Conservation (phyloP, 2,113 vertebrate genomes). For the Archilochus colubris region DNA sequence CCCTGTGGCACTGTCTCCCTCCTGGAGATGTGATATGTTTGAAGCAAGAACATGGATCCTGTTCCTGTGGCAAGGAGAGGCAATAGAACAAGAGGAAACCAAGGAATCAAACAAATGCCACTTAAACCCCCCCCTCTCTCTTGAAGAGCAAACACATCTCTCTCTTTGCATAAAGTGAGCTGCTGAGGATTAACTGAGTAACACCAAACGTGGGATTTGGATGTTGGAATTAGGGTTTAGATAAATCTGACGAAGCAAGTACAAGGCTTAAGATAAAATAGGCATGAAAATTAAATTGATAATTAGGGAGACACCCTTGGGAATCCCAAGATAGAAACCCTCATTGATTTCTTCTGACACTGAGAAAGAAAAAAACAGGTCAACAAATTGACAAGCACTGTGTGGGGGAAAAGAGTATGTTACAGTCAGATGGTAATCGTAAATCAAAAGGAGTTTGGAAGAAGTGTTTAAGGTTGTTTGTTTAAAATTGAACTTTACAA, state of each 20-base stretch:
- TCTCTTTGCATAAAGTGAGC: background rate
- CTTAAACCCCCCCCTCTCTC: background rate
- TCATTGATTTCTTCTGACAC: conserved; percentile 18
- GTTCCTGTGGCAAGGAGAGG: background rate
- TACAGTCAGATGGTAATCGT: background rate
- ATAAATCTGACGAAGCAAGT: background rate
- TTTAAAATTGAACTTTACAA: background rate
- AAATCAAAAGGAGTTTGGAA: background rate
- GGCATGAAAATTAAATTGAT: background rate
- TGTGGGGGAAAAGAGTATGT: background rate
- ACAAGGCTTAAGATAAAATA: background rate
- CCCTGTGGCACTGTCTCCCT: background rate
- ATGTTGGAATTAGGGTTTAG: background rate
- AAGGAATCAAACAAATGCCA: background rate
- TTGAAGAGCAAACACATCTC: background rate
- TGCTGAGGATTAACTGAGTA: background rate
- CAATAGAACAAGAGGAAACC: background rate
- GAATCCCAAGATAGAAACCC: background rate
- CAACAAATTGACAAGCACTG: background rate
- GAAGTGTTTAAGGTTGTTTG: background rate
- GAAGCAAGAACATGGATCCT: background rate
- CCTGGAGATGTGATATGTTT: background rate
- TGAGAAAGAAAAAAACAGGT: background rate
- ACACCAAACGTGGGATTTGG: background rate
- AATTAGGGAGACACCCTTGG: background rate